phyloP scores from a whole-genome alignment of 2,797 vertebrate genomes.

The Bufotes viridis region DNA sequence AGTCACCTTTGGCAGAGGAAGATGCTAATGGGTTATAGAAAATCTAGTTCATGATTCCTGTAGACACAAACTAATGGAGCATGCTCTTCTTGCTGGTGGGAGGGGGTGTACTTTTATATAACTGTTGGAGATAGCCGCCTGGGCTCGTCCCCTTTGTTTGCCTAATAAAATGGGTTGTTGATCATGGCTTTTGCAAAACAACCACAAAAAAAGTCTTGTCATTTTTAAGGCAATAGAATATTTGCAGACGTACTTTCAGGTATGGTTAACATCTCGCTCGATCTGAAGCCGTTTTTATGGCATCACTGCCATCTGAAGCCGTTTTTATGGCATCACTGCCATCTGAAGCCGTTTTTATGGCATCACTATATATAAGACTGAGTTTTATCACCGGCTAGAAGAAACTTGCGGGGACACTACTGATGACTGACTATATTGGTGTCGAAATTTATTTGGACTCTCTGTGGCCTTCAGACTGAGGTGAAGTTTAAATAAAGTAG shows the following conservation, averaged over 20 bases:
- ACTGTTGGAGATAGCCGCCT: constrained; percentile 19
- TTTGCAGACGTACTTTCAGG: constrained; percentile 31
- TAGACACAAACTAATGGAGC: constrained; percentile 57
- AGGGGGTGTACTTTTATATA: constrained; percentile 31
- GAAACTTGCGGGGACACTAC: neutral
- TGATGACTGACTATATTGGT: constrained; percentile 9
- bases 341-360: neutral
- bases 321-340: neutral
- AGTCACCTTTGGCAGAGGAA: constrained; percentile 51
- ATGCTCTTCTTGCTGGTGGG: neutral
- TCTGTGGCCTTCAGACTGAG: neutral
- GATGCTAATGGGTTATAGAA: constrained; percentile 55
- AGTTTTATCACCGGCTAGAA: constrained; percentile 4
- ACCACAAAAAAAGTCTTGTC: constrained; percentile 23
- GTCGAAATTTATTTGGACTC: constrained; percentile 4
- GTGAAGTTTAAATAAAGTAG: neutral
- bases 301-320: too few species aligned
- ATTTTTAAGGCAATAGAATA: constrained; percentile 32
- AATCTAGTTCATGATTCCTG: constrained; percentile 55
- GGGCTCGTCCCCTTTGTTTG: neutral
- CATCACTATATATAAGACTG: neutral
- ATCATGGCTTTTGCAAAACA: constrained; percentile 34
- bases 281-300: neutral
- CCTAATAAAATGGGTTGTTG: constrained; percentile 50
- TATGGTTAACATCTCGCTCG: constrained; percentile 18